Evolutionary conservation across 2,797 vertebrate genomes (phyloP).

Genomic region (Pseudochromis fuscus): DNA sequence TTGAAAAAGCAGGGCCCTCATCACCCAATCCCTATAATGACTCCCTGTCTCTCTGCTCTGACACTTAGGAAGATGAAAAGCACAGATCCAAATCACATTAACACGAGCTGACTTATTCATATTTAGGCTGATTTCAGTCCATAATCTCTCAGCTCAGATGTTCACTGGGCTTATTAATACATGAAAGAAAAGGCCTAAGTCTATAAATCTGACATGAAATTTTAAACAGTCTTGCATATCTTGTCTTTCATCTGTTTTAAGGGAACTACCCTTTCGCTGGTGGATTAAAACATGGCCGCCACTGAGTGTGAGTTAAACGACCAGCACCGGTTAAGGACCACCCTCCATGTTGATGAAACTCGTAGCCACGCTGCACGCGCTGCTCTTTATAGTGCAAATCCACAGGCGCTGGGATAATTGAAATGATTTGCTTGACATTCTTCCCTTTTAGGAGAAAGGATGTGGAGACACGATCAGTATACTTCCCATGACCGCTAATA

Average conservation of each 20-base stretch:
- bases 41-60: conserved; percentile 63
- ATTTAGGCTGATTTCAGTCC: conserved; percentile 84
- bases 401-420: conserved; percentile 64
- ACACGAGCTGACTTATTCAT: conserved; percentile 85
- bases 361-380: conserved; percentile 45
- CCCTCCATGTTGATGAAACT: conserved; percentile 74
- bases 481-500: conserved; percentile 55
- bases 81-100: conserved; percentile 80
- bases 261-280: conserved; percentile 74
- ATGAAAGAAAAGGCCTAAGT: conserved; percentile 86
- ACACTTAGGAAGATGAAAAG: conserved; percentile 85
- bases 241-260: conserved; percentile 83
- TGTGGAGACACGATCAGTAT: conserved; percentile 62
- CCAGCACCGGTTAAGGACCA: conserved; percentile 69
- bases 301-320: conserved; percentile 71
- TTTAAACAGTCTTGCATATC: conserved; percentile 83
- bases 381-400: conserved; percentile 78
- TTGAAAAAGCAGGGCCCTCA: conserved; percentile 62
- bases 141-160: conserved; percentile 85
- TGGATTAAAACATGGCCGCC: conserved; percentile 75
- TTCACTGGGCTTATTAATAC: conserved; percentile 85
- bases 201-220: conserved; percentile 85
- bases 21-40: conserved; percentile 71
- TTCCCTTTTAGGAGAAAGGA: conserved; percentile 63
- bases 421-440: conserved; percentile 77